Base-by-base conservation (phyloP, 2,888 invertebrate genomes). In the Chaetogeoica ovagalla region DNA sequence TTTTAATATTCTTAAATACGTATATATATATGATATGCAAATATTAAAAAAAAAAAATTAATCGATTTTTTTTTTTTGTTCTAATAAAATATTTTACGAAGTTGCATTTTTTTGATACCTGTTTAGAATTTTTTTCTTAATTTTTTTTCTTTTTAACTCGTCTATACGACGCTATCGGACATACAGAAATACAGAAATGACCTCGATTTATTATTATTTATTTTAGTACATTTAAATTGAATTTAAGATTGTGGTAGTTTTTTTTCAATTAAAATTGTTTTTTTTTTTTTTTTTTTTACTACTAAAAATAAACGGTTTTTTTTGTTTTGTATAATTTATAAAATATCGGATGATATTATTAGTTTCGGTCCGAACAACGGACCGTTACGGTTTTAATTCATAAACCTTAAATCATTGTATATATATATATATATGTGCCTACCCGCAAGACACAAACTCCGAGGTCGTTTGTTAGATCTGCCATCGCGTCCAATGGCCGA, bases 381-480 rank as follows among this genome's bases (percentile, higher is more conserved):
- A 76, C 68, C 57, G 76, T 76, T 57, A 76, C 76, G 43, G 19
- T 75, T 74, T 75, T 23, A 66, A 75, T 43, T 55, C 19, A 55
- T 62, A 63, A n/a, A n/a, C 43, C 13, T 57, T 43, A 57, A 57
- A 66, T 75, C 21, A 30, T 7, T 73, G 69, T 87, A 55, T 55
- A 52, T 13, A 30, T 30, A 30, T 30, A n/a, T n/a, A n/a, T n/a
- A n/a, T n/a, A n/a, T n/a, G n/a, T n/a, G n/a, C n/a, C 52, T 84
- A 89, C 88, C 84, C 89, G 88, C 71, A 94, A 88, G 84, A 93
- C 88, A 85, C 90, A 90, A 83, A 92, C 87, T 76, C 91, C 91
- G 83, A 93, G 89, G 85, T 91, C 90, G 86, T 94, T 94, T 65
- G 93, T 91, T 60, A 92, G 89, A 85, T 94, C 94, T 81, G 93